Base-by-base conservation (phyloP, 1,140 invertebrate species). In the Artemia franciscana region DNA sequence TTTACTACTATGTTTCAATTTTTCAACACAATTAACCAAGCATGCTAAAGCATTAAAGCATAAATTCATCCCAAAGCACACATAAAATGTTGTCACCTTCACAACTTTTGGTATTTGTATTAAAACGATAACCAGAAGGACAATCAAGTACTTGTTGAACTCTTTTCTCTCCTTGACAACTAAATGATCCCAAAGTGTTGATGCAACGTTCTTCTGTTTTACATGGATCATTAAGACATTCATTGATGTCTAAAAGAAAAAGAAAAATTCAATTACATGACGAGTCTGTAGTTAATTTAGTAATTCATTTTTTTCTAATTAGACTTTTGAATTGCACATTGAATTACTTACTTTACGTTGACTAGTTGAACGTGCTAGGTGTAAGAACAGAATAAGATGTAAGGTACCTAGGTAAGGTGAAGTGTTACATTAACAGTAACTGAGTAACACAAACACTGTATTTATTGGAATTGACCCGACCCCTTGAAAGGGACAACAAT, bases 201-300 rank as follows among this genome's bases (percentile, higher is more conserved):
- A 84, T 74, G 65, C 84, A 86, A 61, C 80, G 75, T 66, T 84
- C 80, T 0, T 76, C 80, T 2, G 78, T 70, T 26, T 70, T 69
- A 26, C 79, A 78, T 67, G 84, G 86, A 63, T 80, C 77, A 65
- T 82, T 74, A 21, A 72, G 70, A 66, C 85, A 87, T 72, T 87
- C 85, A 66, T 87, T 81, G 23, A 84, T 76, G 72, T 85, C 82
- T 84, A 60, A 25, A 28, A 57, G 59, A 27, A 39, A 58, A 64
- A 26, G 56, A 24, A 57, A 12, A 18, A 3, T 9, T 26, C 39
- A 27, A n/a, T 39, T 51, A 51, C 12, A n/a, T n/a, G n/a, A n/a
- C n/a, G n/a, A n/a, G n/a, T n/a, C n/a, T n/a, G n/a, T n/a, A n/a
- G n/a, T n/a, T n/a, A n/a, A n/a, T n/a, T n/a, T n/a, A n/a, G n/a